Conservation (phyloP, 2,888 invertebrate genomes). For the Pseudoips prasinana region DNA sequence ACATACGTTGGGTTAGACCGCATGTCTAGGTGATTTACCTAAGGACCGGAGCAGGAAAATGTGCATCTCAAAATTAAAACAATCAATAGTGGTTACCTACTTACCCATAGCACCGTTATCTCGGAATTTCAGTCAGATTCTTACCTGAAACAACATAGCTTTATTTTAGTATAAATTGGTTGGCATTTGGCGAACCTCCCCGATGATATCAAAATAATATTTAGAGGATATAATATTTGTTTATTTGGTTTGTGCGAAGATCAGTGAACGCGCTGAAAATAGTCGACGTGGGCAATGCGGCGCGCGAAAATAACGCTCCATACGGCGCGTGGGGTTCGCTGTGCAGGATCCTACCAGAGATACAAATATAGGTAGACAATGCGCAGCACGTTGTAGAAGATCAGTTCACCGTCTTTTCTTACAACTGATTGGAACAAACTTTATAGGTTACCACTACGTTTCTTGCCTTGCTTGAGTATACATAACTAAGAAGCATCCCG, state of each 20-base stretch:
- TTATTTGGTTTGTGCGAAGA: constrained; percentile 45
- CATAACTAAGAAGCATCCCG: no score
- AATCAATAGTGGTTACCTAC: no score
- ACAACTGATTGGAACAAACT: no score
- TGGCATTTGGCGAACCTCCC: constrained; percentile 41
- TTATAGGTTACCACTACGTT: no score
- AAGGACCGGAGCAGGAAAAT: no score
- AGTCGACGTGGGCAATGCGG: constrained; percentile 43
- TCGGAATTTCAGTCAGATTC: constrained; percentile 20
- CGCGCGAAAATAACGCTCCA: constrained; percentile 60
- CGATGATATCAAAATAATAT: constrained; percentile 37
- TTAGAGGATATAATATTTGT: constrained; percentile 34
- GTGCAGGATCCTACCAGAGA: constrained; percentile 14
- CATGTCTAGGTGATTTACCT: no score
- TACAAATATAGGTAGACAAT: no score
- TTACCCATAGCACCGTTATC: background rate
- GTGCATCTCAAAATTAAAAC: no score
- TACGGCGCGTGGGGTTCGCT: constrained; percentile 41
- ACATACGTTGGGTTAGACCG: no score
- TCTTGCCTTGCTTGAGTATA: no score
- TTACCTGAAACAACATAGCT: constrained; percentile 58
- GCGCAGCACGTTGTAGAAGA: no score
- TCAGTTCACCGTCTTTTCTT: no score
- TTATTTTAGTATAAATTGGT: constrained; percentile 21
- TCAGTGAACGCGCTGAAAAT: constrained; percentile 55